Conservation (phyloP, 2,888 invertebrate species). For the Marronus borbonicus region DNA sequence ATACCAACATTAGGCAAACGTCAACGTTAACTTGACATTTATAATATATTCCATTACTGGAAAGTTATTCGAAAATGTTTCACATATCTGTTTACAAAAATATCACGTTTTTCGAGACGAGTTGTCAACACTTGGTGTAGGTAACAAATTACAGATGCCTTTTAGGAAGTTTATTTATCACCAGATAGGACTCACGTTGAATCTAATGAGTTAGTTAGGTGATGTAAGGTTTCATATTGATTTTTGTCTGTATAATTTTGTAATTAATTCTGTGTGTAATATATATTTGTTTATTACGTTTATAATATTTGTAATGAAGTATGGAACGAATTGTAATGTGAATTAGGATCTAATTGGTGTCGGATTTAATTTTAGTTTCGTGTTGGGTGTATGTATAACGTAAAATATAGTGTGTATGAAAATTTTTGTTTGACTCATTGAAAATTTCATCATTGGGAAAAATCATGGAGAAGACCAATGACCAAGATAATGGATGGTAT, state of each 20-base stretch:
- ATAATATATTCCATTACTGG: slow-evolving; percentile 24
- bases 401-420: no score
- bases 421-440: no score
- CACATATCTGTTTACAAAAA: slow-evolving; percentile 44
- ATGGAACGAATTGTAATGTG: no score
- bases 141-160: slow-evolving; percentile 26
- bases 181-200: neutral
- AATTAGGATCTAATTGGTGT: no score
- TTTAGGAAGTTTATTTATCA: neutral
- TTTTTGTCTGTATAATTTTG: neutral
- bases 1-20: slow-evolving; percentile 25
- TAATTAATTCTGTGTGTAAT: neutral
- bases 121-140: slow-evolving; percentile 34
- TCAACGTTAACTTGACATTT: neutral
- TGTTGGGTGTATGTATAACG: no score
- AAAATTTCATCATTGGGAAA: no score
- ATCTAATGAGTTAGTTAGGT: neutral
- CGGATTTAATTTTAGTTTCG: no score
- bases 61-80: slow-evolving; percentile 29
- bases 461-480: no score
- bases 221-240: no score
- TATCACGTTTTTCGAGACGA: slow-evolving; percentile 34
- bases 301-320: no score
- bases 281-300: no score
- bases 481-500: no score